A percentile compares a stretch with the other conserved stretches of the same genome.
Evolutionary conservation across 2,888 invertebrate species (phyloP).

Genomic region (Epinotia brunnichana): DNA sequence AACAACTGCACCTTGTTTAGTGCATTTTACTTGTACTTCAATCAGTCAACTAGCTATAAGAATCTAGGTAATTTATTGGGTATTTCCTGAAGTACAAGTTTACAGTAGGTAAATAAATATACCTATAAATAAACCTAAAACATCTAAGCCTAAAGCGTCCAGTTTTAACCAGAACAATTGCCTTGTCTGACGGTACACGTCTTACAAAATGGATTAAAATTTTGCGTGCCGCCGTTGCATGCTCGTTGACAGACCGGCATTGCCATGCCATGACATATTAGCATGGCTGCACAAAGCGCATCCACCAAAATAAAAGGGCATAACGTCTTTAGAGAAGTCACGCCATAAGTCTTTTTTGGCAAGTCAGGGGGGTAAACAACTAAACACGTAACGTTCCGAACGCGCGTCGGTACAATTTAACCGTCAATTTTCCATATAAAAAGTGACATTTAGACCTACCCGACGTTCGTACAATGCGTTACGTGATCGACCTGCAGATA

Average conservation of each 20-base stretch:
- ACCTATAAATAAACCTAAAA: not conserved
- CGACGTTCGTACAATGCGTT: no score
- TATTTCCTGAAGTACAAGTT: no score
- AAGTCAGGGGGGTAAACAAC: not conserved
- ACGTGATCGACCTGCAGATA: no score
- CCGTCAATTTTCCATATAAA: no score
- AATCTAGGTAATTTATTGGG: no score
- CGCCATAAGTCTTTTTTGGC: not conserved
- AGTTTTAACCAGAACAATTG: constrained; percentile 45
- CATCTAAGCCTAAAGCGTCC: not conserved
- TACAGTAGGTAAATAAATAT: constrained; percentile 17
- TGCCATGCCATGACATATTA: constrained; percentile 64
- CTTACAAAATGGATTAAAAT: constrained; percentile 72
- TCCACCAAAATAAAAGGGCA: not conserved
- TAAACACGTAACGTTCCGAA: no score
- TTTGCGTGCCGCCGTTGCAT: constrained; percentile 68
- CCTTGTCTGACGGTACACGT: constrained; percentile 52
- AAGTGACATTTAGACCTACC: no score
- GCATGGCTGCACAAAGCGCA: constrained; percentile 52
- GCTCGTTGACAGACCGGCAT: constrained; percentile 65
- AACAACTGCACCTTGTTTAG: no score
- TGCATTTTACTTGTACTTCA: no score
- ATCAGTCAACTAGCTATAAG: no score
- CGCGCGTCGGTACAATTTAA: no score
- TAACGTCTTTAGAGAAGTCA: not conserved